These are phyloP conservation scores for Greenwoodochromis staneri DNA, from an alignment of 2,113 vertebrate genomes.

Conservation along the genomic window DNA sequence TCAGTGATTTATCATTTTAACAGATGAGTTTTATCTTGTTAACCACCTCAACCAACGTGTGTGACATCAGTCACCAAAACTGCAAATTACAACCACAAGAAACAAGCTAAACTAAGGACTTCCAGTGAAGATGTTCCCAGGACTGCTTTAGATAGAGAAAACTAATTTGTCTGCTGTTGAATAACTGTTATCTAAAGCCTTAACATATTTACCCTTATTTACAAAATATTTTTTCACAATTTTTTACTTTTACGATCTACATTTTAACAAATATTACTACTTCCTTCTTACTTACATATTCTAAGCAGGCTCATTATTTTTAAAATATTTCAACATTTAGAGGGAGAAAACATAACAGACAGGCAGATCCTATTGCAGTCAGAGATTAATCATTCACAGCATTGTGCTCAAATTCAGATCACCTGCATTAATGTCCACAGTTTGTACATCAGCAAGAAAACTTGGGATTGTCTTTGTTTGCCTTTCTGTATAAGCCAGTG, in stretches of 20 bases:
- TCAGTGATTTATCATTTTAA: not conserved
- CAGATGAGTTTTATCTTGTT: not conserved
- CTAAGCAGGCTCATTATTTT: not conserved
- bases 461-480: not conserved
- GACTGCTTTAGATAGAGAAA: not conserved
- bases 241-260: not conserved
- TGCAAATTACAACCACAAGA: not conserved
- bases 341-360: not conserved
- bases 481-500: not conserved
- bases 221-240: accelerated
- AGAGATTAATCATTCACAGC: not conserved
- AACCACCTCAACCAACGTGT: not conserved
- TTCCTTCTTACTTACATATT: not conserved
- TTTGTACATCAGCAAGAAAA: not conserved
- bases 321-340: not conserved
- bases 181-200: not conserved
- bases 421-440: not conserved
- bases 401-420: not conserved
- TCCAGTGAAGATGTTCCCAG: not conserved
- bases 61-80: not conserved
- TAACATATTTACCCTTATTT: not conserved
- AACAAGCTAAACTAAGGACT: not conserved
- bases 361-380: not conserved
- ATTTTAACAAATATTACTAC: not conserved
- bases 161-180: not conserved